Evolutionary conservation across 2,113 vertebrate genomes (phyloP).

Genomic region (Candoia aspera): DNA sequence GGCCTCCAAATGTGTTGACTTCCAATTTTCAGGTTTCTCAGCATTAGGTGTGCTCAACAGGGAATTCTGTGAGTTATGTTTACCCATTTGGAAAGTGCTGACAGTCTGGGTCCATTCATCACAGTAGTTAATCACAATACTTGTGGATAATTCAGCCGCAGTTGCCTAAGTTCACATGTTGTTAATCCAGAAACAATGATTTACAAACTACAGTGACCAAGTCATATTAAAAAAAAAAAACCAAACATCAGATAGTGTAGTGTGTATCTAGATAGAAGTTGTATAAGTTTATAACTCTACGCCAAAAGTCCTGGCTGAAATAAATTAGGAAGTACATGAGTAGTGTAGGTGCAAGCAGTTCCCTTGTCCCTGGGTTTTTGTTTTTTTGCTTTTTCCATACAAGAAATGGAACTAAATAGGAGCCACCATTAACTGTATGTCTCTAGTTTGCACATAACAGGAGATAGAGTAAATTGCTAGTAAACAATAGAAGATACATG

Average conservation of each 20-base stretch:
- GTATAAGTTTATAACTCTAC: not conserved
- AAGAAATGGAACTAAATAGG: not conserved
- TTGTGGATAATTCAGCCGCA: not conserved
- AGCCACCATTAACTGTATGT: not conserved
- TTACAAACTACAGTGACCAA: not conserved
- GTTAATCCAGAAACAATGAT: not conserved
- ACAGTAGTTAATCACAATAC: not conserved
- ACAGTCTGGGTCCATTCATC: not conserved
- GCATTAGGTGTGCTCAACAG: not conserved
- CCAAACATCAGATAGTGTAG: not conserved
- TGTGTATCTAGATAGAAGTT: not conserved
- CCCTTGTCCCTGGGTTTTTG: not conserved
- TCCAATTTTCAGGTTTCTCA: not conserved
- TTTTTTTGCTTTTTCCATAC: not conserved
- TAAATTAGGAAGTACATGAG: not conserved
- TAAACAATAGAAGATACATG: not conserved
- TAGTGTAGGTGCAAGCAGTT: not conserved
- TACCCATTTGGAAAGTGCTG: not conserved
- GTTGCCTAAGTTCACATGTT: not conserved
- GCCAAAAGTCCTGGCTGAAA: not conserved
- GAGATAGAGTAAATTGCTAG: not conserved
- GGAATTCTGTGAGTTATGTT: no score
- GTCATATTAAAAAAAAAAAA: not conserved
- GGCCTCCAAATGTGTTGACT: not conserved
- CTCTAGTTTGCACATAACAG: not conserved